Percentiles rank a stretch among this genome's conserved stretches.
These are phyloP conservation scores for Nibea albiflora DNA, from an alignment of 2,113 vertebrate species.

Conservation along the genomic window DNA sequence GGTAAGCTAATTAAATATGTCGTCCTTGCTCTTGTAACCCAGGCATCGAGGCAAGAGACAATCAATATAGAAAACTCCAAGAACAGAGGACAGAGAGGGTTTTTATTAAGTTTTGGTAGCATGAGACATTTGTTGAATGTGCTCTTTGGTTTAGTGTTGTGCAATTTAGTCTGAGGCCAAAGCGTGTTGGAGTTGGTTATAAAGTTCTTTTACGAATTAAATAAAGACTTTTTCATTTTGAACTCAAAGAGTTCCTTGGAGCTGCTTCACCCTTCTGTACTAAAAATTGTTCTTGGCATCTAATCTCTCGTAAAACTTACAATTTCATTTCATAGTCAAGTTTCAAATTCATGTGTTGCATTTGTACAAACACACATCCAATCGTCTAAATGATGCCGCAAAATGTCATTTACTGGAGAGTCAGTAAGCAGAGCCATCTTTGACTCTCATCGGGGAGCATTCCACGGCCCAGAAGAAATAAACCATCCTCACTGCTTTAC, in stretches of 20 bases:
- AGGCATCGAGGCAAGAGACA: neutral
- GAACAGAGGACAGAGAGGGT: slow-evolving; percentile 5
- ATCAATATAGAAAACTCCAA: slow-evolving; percentile 12
- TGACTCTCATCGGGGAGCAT: slow-evolving; percentile 53
- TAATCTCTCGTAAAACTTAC: slow-evolving; percentile 25
- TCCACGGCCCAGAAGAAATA: slow-evolving; percentile 67
- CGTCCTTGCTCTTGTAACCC: slow-evolving; percentile 21
- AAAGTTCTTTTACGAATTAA: slow-evolving; percentile 21
- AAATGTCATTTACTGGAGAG: slow-evolving; percentile 42
- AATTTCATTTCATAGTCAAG: slow-evolving; percentile 34
- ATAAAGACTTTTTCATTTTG: slow-evolving; percentile 37
- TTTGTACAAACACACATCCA: slow-evolving; percentile 13
- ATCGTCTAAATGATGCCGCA: slow-evolving; percentile 32
- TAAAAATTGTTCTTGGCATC: slow-evolving; percentile 30
- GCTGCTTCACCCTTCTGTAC: neutral
- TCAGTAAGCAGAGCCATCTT: slow-evolving; percentile 14
- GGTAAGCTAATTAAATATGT: slow-evolving; percentile 48
- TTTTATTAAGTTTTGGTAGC: slow-evolving; percentile 31
- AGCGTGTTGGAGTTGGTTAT: slow-evolving; percentile 25
- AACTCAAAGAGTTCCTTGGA: slow-evolving; percentile 13
- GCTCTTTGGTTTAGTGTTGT: slow-evolving; percentile 36
- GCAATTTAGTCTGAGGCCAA: slow-evolving; percentile 20
- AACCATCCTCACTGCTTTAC: slow-evolving; percentile 67
- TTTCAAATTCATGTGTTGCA: slow-evolving; percentile 23
- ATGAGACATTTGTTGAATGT: slow-evolving; percentile 17